A percentile compares a stretch with the other conserved stretches of the same genome.
Conservation (phyloP, 2,888 invertebrate species). For the Nomada flava region DNA sequence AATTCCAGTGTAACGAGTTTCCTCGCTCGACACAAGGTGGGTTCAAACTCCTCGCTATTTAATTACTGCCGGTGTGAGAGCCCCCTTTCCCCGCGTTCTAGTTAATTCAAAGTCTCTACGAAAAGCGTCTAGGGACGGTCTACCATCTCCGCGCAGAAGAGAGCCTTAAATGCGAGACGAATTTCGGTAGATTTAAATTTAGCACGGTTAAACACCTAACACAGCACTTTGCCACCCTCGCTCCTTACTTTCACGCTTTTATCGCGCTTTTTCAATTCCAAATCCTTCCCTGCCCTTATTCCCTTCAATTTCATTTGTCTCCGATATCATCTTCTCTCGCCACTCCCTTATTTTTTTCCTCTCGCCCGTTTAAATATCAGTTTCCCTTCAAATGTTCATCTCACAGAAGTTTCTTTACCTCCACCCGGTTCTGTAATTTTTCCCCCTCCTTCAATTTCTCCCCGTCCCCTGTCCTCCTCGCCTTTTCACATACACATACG, state of each 20-base stretch:
- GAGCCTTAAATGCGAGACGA: slow-evolving; percentile 58
- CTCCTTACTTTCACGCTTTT: slow-evolving; percentile 28
- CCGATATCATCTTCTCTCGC: background rate
- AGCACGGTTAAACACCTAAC: slow-evolving; percentile 62
- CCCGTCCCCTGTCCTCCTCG: slow-evolving; percentile 7
- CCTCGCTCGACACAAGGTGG: background rate
- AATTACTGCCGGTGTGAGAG: slow-evolving; percentile 50
- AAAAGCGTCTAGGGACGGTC: background rate
- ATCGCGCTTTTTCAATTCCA: slow-evolving; percentile 14
- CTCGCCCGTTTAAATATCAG: background rate
- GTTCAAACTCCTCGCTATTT: slow-evolving; percentile 54
- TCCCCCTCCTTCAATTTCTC: background rate
- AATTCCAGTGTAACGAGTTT: slow-evolving; percentile 6
- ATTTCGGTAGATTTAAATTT: slow-evolving; percentile 66
- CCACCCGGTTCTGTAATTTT: background rate
- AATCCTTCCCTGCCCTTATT: background rate
- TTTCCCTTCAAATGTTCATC: slow-evolving; percentile 15
- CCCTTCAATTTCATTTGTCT: slow-evolving; percentile 26
- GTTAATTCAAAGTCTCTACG: slow-evolving; percentile 51
- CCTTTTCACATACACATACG: slow-evolving; percentile 33
- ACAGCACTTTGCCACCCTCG: slow-evolving; percentile 44
- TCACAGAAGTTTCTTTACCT: slow-evolving; percentile 2
- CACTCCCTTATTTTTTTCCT: background rate
- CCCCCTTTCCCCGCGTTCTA: slow-evolving; percentile 44
- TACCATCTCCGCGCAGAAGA: slow-evolving; percentile 6